Conservation (phyloP, 2,888 invertebrate genomes). For the Metopia argyrocephala region DNA sequence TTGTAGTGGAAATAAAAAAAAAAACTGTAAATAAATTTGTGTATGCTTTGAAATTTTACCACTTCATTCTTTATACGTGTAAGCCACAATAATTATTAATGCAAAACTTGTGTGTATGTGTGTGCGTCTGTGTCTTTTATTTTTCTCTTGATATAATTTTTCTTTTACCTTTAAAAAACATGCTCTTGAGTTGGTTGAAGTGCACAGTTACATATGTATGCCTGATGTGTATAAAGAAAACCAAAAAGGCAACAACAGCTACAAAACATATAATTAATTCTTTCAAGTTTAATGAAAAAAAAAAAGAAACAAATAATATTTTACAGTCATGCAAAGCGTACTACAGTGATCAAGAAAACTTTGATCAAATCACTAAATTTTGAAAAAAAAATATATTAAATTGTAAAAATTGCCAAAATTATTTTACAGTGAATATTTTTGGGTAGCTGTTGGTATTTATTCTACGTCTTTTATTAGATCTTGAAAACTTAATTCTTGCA, state of each 20-base stretch:
- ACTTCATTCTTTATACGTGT: not conserved
- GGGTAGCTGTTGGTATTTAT: too few species aligned
- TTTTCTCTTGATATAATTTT: not conserved
- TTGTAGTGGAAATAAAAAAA: not conserved
- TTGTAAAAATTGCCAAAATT: too few species aligned
- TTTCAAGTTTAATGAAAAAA: not conserved
- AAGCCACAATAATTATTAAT: slow-evolving; percentile 40
- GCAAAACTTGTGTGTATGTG: slow-evolving; percentile 23
- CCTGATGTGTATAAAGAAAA: not conserved
- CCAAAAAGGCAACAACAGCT: not conserved
- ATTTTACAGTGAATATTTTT: too few species aligned
- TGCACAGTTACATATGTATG: slow-evolving; percentile 1
- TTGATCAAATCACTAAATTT: not conserved
- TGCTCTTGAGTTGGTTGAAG: not conserved
- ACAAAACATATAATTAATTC: slow-evolving; percentile 11
- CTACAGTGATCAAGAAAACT: slow-evolving; percentile 1
- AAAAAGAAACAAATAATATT: slow-evolving; percentile 5
- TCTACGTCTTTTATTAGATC: too few species aligned
- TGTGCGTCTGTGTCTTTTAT: not conserved
- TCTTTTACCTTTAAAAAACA: slow-evolving; percentile 8
- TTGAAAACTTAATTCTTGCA: too few species aligned
- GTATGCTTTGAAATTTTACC: slow-evolving; percentile 5
- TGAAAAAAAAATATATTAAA: too few species aligned
- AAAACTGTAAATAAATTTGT: not conserved
- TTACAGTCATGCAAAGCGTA: not conserved